Conservation (phyloP, 2,113 vertebrate genomes). For the Heterochromis multidens region DNA sequence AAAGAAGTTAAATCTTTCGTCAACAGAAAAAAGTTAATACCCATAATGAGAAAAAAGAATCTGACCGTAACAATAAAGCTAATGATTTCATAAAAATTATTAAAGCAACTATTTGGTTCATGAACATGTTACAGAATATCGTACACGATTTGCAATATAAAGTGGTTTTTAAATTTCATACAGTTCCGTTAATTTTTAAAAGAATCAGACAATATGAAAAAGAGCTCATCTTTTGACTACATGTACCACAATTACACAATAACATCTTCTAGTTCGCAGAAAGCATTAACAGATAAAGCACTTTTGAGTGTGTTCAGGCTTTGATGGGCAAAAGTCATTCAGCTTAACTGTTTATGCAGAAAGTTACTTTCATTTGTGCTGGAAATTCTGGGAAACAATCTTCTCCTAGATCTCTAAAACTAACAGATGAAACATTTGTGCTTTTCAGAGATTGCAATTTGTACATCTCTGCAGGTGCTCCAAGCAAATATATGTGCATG, state of each 20-base stretch:
- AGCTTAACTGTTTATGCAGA: background rate
- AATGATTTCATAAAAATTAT: constrained; percentile 43
- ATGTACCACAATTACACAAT: constrained; percentile 48
- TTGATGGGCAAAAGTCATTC: background rate
- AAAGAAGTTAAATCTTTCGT: constrained; percentile 13
- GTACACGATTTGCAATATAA: constrained; percentile 43
- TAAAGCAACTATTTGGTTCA: constrained; percentile 55
- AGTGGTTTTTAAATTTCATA: constrained; percentile 50
- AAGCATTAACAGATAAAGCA: constrained; percentile 37
- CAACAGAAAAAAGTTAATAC: constrained; percentile 21
- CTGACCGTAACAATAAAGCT: constrained; percentile 35
- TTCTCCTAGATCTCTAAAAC: background rate
- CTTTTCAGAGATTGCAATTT: constrained; percentile 18
- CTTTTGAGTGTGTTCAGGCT: constrained; percentile 36
- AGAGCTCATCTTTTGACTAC: constrained; percentile 40
- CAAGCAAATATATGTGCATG: background rate
- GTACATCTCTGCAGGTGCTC: background rate
- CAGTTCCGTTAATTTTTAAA: constrained; percentile 13
- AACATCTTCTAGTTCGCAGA: constrained; percentile 22
- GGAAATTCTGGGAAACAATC: background rate
- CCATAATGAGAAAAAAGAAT: constrained; percentile 6
- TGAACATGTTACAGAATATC: constrained; percentile 34
- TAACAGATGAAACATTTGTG: constrained; percentile 28
- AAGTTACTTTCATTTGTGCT: constrained; percentile 12
- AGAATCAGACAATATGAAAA: constrained; percentile 48